Percentiles rank a stretch among this genome's conserved stretches.
phyloP scores from a whole-genome alignment of 2,113 vertebrate genomes.

The Catagonus wagneri region DNA sequence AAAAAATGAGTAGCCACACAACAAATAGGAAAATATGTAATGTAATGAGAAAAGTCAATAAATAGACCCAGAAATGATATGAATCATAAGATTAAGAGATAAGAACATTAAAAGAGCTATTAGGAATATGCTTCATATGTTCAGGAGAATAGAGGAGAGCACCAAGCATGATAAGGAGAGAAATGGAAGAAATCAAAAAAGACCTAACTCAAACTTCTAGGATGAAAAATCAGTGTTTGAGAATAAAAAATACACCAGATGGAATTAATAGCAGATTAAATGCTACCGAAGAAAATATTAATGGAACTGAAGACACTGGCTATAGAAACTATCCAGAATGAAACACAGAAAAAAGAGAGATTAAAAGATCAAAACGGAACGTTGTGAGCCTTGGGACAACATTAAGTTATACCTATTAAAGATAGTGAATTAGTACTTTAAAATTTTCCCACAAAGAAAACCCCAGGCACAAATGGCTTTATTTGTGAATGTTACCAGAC shows the following conservation, averaged over 20 bases:
- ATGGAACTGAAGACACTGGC: background rate
- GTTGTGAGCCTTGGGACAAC: background rate
- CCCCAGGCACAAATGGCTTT: background rate
- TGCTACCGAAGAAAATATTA: background rate
- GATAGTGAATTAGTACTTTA: background rate
- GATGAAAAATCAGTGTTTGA: background rate
- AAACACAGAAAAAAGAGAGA: background rate
- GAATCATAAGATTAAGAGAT: background rate
- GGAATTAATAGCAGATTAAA: background rate
- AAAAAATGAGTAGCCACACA: background rate
- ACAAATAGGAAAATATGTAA: background rate
- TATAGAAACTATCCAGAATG: background rate
- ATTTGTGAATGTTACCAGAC: background rate
- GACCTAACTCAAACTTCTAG: background rate
- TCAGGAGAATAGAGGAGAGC: background rate
- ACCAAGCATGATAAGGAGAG: background rate
- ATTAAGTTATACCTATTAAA: background rate
- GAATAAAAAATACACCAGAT: background rate
- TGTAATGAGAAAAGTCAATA: background rate
- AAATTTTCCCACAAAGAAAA: slow-evolving; percentile 4
- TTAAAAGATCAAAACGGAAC: background rate
- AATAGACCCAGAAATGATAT: background rate
- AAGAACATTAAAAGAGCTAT: background rate
- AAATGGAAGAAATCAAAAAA: background rate
- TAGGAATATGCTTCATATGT: background rate